These are phyloP conservation scores for Elaeidobius kamerunicus DNA, from an alignment of 2,888 invertebrate genomes.

Conservation along the genomic window DNA sequence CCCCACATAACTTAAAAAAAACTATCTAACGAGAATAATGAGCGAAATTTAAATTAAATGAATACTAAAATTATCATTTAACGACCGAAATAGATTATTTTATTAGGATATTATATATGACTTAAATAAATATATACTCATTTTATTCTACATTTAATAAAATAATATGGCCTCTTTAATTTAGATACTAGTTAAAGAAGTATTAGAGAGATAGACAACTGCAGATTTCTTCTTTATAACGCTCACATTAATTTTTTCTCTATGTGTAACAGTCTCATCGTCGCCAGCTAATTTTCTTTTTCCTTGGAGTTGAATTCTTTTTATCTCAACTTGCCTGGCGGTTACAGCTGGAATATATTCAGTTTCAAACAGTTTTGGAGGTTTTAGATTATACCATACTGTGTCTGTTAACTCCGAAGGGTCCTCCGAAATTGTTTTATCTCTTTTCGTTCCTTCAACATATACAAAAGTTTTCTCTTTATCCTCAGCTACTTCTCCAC, in stretches of 20 bases:
- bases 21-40: too few relatives aligned
- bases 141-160: background rate
- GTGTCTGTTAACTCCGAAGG: constrained; percentile 21
- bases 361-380: constrained; percentile 19
- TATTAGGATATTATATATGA: too few relatives aligned
- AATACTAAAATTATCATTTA: too few relatives aligned
- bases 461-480: constrained; percentile 31
- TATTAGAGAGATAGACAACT: constrained; percentile 23
- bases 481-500: constrained; percentile 4
- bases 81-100: too few relatives aligned
- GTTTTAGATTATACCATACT: constrained; percentile 29
- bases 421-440: constrained; percentile 19
- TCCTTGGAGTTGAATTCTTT: constrained; percentile 27
- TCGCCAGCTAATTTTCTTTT: constrained; percentile 26
- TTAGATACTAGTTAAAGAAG: constrained; percentile 11
- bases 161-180: background rate
- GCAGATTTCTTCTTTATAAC: constrained; percentile 25
- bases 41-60: too few relatives aligned
- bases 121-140: background rate
- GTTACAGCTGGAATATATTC: constrained; percentile 22
- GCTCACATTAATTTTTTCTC: constrained; percentile 23
- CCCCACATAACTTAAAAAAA: too few relatives aligned
- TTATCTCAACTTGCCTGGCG: constrained; percentile 29
- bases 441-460: constrained; percentile 24
- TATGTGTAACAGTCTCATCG: constrained; percentile 3